Conservation (phyloP, 2,888 invertebrate genomes). For the Lepidochrysops patricia region DNA sequence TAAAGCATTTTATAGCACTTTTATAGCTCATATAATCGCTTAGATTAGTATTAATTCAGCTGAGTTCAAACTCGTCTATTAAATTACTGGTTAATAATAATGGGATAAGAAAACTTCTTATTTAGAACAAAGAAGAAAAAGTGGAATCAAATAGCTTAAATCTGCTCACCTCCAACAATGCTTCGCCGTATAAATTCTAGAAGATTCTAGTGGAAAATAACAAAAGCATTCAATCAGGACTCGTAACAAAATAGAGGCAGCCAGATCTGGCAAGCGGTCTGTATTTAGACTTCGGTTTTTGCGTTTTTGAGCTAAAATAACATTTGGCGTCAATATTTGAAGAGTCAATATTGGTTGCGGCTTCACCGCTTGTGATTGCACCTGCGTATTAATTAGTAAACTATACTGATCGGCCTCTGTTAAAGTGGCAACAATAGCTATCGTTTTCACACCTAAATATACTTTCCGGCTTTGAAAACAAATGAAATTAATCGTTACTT, state of each 20-base stretch:
- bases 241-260: constrained; percentile 13
- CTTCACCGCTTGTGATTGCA: constrained; percentile 11
- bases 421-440: background rate
- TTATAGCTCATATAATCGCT: no score
- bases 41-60: no score
- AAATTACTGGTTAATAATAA: no score
- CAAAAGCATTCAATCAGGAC: constrained; percentile 15
- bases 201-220: constrained; percentile 5
- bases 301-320: constrained; percentile 13
- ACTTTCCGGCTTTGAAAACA: background rate
- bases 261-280: constrained; percentile 6
- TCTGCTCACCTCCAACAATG: background rate
- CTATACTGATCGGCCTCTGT: background rate
- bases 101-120: no score
- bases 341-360: constrained; percentile 15
- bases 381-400: constrained; percentile 12
- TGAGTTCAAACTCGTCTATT: no score
- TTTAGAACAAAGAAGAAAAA: no score
- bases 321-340: constrained; percentile 15
- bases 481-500: background rate
- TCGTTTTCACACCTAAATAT: background rate
- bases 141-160: background rate
- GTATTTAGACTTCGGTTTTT: constrained; percentile 11
- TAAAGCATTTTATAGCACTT: no score
- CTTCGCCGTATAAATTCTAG: constrained; percentile 2